Base-by-base conservation (phyloP, 23 tunicate species). In the Oikopleura dioica region DNA sequence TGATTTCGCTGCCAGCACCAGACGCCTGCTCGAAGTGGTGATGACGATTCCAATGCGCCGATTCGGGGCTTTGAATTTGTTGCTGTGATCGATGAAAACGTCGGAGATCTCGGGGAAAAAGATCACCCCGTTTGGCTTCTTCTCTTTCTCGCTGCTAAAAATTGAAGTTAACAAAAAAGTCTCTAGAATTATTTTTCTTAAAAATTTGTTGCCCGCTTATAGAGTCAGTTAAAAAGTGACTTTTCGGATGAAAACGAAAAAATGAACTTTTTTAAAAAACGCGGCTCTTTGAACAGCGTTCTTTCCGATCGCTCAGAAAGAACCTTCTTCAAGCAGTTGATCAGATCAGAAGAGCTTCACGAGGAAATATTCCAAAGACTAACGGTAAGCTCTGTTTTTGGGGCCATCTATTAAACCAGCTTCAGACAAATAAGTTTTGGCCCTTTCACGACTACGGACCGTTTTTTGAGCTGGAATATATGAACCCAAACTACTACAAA, bases 71-170 rank as follows among this genome's bases (percentile, higher is more conserved):
- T 82, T 86, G 68, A 82, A 80, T n/a, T 81, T 59, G 80, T 91
- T 91, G 0, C 82, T 78, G 78, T 85, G 97, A 69, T 91, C 97
- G 55, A 79, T 84, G 75, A 85, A 91, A 12, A 91, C 97, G 76
- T 91, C 94, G 80, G 85, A 84, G n/a, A 91, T 86, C 0, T 81
- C 84, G 76, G 85, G 84, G 63, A 91, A 91, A 59, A 76, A 81
- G 36, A 91, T 82, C 79, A 78, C 81, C 0, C 97, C 97, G 76
- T 79, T 82, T 0, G 82, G 28, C 37, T 91, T 91, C 1, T 79
- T 85, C 69, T 91, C 97, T 30, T 91, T 87, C 76, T 86, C 85
- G 69, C 85, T 92, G 82, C 76, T 0, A 37, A 30, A n/a, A n/a
- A n/a, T n/a, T n/a, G n/a, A n/a, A n/a, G n/a, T n/a, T n/a, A n/a